phyloP scores from a whole-genome alignment of 2,888 invertebrate species.

The Melipona bicolor region DNA sequence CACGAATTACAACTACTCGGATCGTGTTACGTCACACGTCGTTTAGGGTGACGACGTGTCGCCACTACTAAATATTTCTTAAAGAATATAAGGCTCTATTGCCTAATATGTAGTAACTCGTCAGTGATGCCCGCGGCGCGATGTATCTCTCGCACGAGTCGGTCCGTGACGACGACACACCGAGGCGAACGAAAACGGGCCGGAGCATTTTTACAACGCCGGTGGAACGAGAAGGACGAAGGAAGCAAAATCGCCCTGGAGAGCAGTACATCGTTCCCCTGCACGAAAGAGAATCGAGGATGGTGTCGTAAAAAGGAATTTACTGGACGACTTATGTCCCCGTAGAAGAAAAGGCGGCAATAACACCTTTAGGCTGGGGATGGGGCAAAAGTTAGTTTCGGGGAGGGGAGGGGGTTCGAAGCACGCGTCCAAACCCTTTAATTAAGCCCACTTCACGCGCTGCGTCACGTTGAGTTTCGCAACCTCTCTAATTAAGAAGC shows the following conservation, averaged over 20 bases:
- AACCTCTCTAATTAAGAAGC: conserved; percentile 66
- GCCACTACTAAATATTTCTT: conserved; percentile 14
- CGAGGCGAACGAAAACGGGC: conserved; percentile 10
- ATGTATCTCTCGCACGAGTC: conserved; percentile 22
- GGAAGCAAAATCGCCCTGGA: conserved; percentile 43
- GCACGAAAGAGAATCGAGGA: conserved; percentile 62
- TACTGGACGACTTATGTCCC: conserved; percentile 64
- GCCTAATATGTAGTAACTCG: conserved; percentile 45
- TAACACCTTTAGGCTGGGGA: conserved; percentile 27
- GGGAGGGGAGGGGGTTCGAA: neutral
- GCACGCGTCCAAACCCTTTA: conserved; percentile 60
- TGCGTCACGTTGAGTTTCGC: conserved; percentile 62
- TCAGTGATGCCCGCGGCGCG: conserved; percentile 18
- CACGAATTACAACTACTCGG: neutral
- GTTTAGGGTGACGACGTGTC: neutral
- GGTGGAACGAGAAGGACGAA: conserved; percentile 16
- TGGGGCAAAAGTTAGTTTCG: conserved; percentile 14
- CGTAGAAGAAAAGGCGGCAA: conserved; percentile 54
- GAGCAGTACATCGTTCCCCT: conserved; percentile 49
- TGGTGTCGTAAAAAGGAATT: conserved; percentile 66
- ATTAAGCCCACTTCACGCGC: conserved; percentile 63
- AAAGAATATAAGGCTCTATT: conserved; percentile 22
- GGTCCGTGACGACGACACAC: neutral
- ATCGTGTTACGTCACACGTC: neutral
- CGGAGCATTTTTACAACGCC: conserved; percentile 33